phyloP scores from a whole-genome alignment of 2,113 vertebrate genomes.

The Ammodramus savannarum region DNA sequence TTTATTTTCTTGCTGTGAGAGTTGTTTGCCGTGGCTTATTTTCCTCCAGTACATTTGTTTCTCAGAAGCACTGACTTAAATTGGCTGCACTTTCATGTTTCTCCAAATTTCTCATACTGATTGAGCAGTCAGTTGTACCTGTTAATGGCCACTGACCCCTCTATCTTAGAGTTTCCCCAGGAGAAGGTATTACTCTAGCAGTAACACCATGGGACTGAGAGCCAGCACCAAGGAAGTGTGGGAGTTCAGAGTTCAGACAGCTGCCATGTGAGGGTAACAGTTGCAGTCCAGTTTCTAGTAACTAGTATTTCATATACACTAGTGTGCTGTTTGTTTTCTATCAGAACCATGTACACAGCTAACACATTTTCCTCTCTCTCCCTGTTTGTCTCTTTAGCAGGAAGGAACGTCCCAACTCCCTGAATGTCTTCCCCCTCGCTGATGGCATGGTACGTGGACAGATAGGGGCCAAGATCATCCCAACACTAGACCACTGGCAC shows the following conservation, averaged over 20 bases:
- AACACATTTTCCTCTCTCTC: background rate
- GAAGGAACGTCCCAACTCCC: slow-evolving; percentile 92
- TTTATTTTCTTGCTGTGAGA: background rate
- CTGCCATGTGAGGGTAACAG: background rate
- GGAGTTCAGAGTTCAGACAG: background rate
- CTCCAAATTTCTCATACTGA: background rate
- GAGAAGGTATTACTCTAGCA: background rate
- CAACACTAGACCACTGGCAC: slow-evolving; percentile 91
- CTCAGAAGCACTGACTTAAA: background rate
- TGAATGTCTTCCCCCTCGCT: slow-evolving; percentile 89
- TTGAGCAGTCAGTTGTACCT: background rate
- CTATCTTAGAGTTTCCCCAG: background rate
- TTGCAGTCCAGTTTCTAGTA: background rate
- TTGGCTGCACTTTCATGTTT: background rate
- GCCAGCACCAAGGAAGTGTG: background rate
- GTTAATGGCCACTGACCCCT: background rate
- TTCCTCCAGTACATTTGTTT: background rate
- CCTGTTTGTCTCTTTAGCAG: slow-evolving; percentile 75
- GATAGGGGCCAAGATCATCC: slow-evolving; percentile 87
- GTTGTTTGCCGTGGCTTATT: background rate
- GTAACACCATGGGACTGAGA: background rate
- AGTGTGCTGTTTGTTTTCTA: background rate
- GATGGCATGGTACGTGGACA: slow-evolving; percentile 98
- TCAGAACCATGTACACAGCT: background rate
- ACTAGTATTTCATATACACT: background rate